Base-by-base conservation (phyloP, 1,140 invertebrate species). In the Cryptotermes secundus region DNA sequence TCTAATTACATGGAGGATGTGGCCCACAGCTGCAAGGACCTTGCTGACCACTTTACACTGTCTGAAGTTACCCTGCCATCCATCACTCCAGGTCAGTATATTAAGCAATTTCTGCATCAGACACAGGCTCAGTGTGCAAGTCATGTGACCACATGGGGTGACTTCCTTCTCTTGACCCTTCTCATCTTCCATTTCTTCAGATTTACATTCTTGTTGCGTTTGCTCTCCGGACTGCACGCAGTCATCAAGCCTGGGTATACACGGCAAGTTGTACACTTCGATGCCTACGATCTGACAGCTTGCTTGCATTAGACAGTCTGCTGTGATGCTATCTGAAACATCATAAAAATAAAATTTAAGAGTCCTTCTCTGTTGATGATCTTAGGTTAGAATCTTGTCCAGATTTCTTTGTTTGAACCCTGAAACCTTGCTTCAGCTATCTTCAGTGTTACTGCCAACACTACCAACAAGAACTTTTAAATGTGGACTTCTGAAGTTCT, bases 81-180 rank as follows among this genome's bases (percentile, higher is more conserved):
- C 59, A 9, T 72, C n/a, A 16, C 59, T 31, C 59, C 59, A 72
- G 26, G 59, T 16, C 59, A 72, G 59, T 9, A 72, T 72, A 14
- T 72, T 72, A n/a, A 72, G 59, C n/a, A 72, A 31, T n/a, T 72
- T 72, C 59, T 72, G 59, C 59, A 72, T 72, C 6, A 72, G 59
- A 31, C 59, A 72, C 26, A 72, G 59, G 14, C 59, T 72, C 26
- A 72, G 26, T 7, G n/a, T 31, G 59, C 26, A 72, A 6, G 59
- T 72, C 59, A 72, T 72, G 59, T 72, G 59, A 14, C 59, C 59
- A 31, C 59, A 7, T 12, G 59, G n/a, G 59, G 7, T 19, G 0
- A 42, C 1, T 12, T 3, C 45, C 14, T 49, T 49, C 45, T 22
- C 45, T 49, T 49, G 3, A 19, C 45, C 45, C 45, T 49, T 49